A percentile compares a stretch with the other conserved stretches of the same genome.
Conservation (phyloP, 2,888 invertebrate genomes). For the Drosophila hamatofila region DNA sequence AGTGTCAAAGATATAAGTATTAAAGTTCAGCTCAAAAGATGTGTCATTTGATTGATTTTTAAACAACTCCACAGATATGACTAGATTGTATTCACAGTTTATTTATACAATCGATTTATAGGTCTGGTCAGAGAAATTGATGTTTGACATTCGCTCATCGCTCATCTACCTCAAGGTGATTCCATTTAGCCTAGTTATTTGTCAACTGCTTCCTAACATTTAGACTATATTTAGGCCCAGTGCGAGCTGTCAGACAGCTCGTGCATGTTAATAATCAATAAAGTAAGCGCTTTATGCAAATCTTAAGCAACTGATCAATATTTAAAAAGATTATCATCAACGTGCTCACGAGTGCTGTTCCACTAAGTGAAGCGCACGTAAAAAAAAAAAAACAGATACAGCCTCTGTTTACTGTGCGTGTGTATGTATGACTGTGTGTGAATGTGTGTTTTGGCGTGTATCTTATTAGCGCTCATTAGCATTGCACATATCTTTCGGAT, state of each 20-base stretch:
- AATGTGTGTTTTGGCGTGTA: conserved; percentile 13
- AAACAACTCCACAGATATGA: too few relatives aligned
- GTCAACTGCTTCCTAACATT: not conserved
- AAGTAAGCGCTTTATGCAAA: conserved; percentile 17
- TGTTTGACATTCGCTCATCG: not conserved
- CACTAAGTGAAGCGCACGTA: conserved; percentile 6
- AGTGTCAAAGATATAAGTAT: too few relatives aligned
- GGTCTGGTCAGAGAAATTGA: not conserved
- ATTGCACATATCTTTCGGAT: conserved; percentile 37
- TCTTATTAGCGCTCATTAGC: conserved; percentile 52
- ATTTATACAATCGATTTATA: not conserved
- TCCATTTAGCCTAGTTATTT: conserved; percentile 1
- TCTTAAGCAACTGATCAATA: conserved; percentile 11
- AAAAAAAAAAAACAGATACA: conserved; percentile 4
- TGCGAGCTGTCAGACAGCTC: not conserved
- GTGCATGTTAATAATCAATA: not conserved
- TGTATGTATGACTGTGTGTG: not conserved
- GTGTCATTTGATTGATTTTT: too few relatives aligned
- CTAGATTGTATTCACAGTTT: not conserved
- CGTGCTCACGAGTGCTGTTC: conserved; percentile 2
- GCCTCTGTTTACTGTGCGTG: conserved; percentile 1
- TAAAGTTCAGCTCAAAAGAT: too few relatives aligned
- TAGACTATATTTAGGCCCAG: not conserved
- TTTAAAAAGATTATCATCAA: conserved; percentile 17
- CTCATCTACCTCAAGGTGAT: not conserved